Base-by-base conservation (phyloP, 2,797 vertebrate genomes). In the Erithacus rubecula region DNA sequence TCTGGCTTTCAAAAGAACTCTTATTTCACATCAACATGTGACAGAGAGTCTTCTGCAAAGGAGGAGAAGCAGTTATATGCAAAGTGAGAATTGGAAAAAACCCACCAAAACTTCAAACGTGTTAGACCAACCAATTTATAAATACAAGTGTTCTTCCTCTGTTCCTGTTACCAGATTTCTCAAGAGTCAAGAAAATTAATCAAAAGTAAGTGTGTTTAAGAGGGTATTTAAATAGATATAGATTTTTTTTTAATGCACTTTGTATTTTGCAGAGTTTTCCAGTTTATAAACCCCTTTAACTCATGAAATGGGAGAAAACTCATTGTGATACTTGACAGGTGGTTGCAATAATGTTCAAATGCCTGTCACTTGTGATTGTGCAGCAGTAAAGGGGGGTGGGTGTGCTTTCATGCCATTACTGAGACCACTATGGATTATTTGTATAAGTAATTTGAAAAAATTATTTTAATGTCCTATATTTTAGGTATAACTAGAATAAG, bases 61-160 rank as follows among this genome's bases (percentile, higher is more conserved):
- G 36, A 91, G 29, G 41, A 80, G 49, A 83, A 67, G 37, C 21
- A 34, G 37, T 87, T 75, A n/a, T 3, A 85, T 64, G 68, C 87
- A 89, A 77, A 87, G 89, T 52, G 47, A 68, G 55, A 79, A 34
- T 49, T 80, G 63, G 10, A 79, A 90, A 89, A 65, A 58, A 47
- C 1, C 18, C 29, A 51, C 18, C 29, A 51, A 36, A 69, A 81
- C 77, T 87, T 89, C 39, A 62, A 80, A 78, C 83, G 58, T 83
- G 69, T 87, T 96, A 91, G 83, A 74, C 85, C 83, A 94, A 93
- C 71, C 72, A 82, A 53, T 93, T 94, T 94, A 70, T 88, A 91
- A 87, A 80, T 51, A 67, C 58, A 88, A 92, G 32, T 41, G 65
- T 83, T 90, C 76, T 96, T 94, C 62, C 64, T 92, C 87, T 90